These are phyloP conservation scores for Dryomyza anilis DNA, from an alignment of 2,888 invertebrate genomes.

Conservation along the genomic window DNA sequence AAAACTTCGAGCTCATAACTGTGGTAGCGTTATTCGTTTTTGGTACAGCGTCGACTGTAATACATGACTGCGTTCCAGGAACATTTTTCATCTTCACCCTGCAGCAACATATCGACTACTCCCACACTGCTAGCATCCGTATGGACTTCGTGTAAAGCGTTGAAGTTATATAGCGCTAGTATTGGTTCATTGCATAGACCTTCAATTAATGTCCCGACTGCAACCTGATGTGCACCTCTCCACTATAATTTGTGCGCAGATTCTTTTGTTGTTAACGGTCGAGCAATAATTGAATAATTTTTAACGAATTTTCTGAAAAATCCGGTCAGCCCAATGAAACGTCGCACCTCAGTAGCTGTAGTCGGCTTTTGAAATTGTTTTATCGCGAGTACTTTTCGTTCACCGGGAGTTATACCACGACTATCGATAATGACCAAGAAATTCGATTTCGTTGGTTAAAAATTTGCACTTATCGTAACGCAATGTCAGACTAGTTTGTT, in stretches of 20 bases:
- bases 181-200: neutral
- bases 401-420: conserved; percentile 2
- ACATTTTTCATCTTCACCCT: neutral
- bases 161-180: conserved; percentile 11
- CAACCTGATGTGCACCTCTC: neutral
- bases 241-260: conserved; percentile 37
- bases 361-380: conserved; percentile 5
- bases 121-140: conserved; percentile 25
- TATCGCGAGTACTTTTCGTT: conserved; percentile 8
- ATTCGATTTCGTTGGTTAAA: neutral
- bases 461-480: neutral
- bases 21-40: neutral
- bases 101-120: conserved; percentile 22
- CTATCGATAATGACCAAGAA: neutral
- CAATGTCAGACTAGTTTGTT: neutral
- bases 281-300: conserved; percentile 3
- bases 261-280: conserved; percentile 18
- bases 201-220: conserved; percentile 10
- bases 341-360: neutral
- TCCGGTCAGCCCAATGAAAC: conserved; percentile 14
- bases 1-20: conserved; percentile 34
- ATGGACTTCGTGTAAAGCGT: conserved; percentile 12
- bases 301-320: conserved; percentile 17
- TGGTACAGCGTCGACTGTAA: conserved; percentile 31
- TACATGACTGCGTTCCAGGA: conserved; percentile 28